phyloP scores from a whole-genome alignment of 2,797 vertebrate genomes.

The Etheostoma nigrum region DNA sequence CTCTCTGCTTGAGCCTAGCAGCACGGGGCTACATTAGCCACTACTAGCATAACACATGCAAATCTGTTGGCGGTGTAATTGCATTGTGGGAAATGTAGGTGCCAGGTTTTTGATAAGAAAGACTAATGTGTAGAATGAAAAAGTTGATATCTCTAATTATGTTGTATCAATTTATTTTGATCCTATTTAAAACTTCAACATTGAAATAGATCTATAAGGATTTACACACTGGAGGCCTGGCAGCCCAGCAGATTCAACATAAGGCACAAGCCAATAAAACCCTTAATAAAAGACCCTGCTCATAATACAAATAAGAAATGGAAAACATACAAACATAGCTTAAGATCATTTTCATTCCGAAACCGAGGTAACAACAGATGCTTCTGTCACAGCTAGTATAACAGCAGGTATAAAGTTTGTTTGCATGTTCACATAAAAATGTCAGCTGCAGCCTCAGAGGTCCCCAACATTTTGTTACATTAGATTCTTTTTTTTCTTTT shows the following conservation, averaged over 20 bases:
- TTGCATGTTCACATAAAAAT: neutral
- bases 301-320: neutral
- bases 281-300: neutral
- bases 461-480: constrained; percentile 12
- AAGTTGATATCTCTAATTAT: neutral
- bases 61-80: neutral
- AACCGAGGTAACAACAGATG: neutral
- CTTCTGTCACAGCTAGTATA: neutral
- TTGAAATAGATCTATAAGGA: neutral
- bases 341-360: constrained; percentile 14
- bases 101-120: neutral
- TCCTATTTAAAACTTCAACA: too few relatives aligned
- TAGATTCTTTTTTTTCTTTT: too few relatives aligned
- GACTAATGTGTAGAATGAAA: neutral
- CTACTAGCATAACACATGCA: too few relatives aligned
- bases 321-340: neutral
- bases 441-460: neutral
- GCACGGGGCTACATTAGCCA: too few relatives aligned
- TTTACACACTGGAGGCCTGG: constrained; percentile 8
- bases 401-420: neutral
- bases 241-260: constrained; percentile 7
- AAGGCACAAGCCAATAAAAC: neutral
- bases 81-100: neutral
- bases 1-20: too few relatives aligned
- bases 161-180: neutral